A percentile compares a stretch with the other conserved stretches of the same genome.
phyloP scores from a whole-genome alignment of 2,113 vertebrate species.

The Alethe diademata region DNA sequence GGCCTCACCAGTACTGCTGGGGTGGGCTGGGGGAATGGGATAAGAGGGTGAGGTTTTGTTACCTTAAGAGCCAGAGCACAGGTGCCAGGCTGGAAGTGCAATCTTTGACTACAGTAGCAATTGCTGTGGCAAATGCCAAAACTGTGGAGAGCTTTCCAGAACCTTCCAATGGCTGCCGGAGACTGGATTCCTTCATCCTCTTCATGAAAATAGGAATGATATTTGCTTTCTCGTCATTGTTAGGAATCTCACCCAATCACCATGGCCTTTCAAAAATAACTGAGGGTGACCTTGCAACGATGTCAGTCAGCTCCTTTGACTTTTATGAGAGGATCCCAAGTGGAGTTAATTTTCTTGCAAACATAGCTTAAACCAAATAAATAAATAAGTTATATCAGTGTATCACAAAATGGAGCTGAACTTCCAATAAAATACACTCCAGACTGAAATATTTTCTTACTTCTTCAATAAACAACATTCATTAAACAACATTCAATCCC shows the following conservation, averaged over 20 bases:
- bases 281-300: neutral
- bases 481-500: neutral
- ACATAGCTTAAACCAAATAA: neutral
- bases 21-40: neutral
- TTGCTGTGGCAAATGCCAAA: neutral
- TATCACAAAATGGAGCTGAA: neutral
- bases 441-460: neutral
- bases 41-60: neutral
- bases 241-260: accelerated
- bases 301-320: neutral
- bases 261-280: neutral
- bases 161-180: accelerated
- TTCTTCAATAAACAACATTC: neutral
- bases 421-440: neutral
- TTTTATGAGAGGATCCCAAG: neutral
- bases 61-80: neutral
- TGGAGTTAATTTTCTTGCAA: neutral
- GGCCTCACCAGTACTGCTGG: neutral
- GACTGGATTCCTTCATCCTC: neutral
- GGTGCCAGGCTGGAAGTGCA: neutral
- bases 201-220: neutral
- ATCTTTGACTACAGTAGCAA: no score
- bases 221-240: neutral
- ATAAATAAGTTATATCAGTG: neutral
- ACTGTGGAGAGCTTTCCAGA: neutral